These are phyloP conservation scores for Sciurus carolinensis DNA, from an alignment of 2,797 vertebrate species.

Conservation along the genomic window DNA sequence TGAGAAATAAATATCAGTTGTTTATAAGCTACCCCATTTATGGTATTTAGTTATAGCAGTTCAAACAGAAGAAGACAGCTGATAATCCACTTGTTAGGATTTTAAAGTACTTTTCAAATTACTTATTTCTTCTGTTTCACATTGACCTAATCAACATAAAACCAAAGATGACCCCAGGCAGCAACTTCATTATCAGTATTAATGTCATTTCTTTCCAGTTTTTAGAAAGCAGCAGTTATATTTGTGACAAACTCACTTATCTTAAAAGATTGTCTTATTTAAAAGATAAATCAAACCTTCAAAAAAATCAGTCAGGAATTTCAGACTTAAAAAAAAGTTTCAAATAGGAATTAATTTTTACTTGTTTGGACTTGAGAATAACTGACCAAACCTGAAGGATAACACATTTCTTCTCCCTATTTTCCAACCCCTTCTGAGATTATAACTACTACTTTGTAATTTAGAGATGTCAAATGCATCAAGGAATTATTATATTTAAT, in stretches of 20 bases:
- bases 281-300: slow-evolving; percentile 27
- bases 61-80: not conserved
- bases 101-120: not conserved
- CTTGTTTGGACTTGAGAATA: not conserved
- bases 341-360: not conserved
- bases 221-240: not conserved
- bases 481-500: not conserved
- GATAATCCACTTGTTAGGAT: not conserved
- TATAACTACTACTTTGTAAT: not conserved
- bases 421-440: not conserved
- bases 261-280: not conserved
- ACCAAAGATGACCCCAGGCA: not conserved
- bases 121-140: not conserved
- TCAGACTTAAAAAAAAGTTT: not conserved
- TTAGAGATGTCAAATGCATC: slow-evolving; percentile 7
- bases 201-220: not conserved
- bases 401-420: not conserved
- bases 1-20: not conserved
- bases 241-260: slow-evolving; percentile 2
- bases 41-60: not conserved
- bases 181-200: not conserved
- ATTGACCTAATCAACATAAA: not conserved
- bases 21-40: not conserved
- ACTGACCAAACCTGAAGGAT: not conserved
- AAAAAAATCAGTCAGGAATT: not conserved